Evolutionary conservation across 92 coral and sea anemone genomes (phyloP).

Genomic region (Zoanthus solanderi): DNA sequence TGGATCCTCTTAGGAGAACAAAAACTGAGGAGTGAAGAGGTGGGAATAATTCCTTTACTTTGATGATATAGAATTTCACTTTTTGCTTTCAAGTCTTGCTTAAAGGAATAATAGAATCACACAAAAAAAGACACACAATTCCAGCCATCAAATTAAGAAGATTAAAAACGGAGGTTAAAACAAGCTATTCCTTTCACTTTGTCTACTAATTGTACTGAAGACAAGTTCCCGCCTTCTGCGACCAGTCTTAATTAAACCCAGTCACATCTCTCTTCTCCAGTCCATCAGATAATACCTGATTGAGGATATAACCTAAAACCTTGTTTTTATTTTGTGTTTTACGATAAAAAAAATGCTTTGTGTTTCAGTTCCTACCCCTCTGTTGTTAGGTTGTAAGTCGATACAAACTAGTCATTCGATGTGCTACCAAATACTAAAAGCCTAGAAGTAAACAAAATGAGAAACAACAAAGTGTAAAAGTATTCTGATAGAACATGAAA

Average conservation of each 20-base stretch:
- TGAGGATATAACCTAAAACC: not conserved
- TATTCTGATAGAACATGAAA: not conserved
- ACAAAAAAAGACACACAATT: not conserved
- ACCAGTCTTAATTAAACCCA: not conserved
- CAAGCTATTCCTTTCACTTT: not conserved
- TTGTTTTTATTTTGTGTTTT: not conserved
- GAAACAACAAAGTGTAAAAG: not conserved
- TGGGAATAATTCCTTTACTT: too few species aligned
- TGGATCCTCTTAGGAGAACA: not conserved
- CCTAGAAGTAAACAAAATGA: not conserved
- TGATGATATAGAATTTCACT: too few species aligned
- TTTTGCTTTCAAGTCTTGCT: not conserved
- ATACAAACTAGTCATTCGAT: too few species aligned
- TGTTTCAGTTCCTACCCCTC: not conserved
- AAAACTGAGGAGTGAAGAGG: not conserved
- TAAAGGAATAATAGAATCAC: not conserved
- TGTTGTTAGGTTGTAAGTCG: too few species aligned
- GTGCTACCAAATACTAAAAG: too few species aligned
- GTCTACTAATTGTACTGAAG: not conserved
- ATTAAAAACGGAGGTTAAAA: too few species aligned
- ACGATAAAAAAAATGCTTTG: not conserved
- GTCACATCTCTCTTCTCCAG: not conserved
- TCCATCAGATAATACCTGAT: too few species aligned
- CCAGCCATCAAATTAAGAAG: too few species aligned
- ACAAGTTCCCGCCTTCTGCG: not conserved